Percentiles rank a stretch among this genome's conserved stretches.
Evolutionary conservation across 2,797 vertebrate genomes (phyloP).

Genomic region (Microctenopoma lineatum): DNA sequence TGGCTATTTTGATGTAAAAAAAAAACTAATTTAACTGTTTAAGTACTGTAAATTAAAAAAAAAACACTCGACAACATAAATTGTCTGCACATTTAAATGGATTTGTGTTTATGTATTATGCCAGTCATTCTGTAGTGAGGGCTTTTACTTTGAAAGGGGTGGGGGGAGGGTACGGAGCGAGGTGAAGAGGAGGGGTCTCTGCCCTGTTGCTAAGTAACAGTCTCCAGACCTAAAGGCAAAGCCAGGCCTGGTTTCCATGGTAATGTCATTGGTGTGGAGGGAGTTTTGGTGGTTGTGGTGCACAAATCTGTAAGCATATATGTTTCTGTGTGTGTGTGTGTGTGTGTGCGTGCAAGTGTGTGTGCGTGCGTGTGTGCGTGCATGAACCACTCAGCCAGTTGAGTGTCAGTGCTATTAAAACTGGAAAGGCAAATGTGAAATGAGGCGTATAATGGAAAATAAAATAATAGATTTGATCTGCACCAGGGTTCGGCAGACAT

Average conservation of each 20-base stretch:
- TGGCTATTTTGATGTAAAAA: too few relatives aligned
- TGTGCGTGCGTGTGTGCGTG: neutral
- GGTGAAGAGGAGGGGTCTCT: slow-evolving; percentile 39
- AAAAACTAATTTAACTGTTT: neutral
- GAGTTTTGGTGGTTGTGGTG: slow-evolving; percentile 62
- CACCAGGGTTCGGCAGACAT: neutral
- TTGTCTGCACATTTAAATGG: neutral
- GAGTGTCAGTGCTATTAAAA: slow-evolving; percentile 9
- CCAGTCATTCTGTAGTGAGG: neutral
- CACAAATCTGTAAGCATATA: neutral
- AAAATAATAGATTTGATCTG: slow-evolving; percentile 10
- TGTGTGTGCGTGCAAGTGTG: neutral
- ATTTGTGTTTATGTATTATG: neutral
- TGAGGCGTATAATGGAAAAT: neutral
- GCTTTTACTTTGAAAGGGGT: slow-evolving; percentile 54
- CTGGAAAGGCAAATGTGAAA: slow-evolving; percentile 1
- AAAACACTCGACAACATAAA: neutral
- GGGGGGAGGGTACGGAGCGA: slow-evolving; percentile 7
- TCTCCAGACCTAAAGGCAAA: slow-evolving; percentile 80
- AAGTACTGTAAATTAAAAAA: neutral
- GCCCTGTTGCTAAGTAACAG: slow-evolving; percentile 85
- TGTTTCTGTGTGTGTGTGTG: slow-evolving; percentile 11
- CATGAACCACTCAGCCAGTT: slow-evolving; percentile 33
- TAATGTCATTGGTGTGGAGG: slow-evolving; percentile 73
- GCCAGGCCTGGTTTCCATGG: slow-evolving; percentile 79